Base-by-base conservation (phyloP, 2,888 invertebrate genomes). In the Ypsolopha sequella region DNA sequence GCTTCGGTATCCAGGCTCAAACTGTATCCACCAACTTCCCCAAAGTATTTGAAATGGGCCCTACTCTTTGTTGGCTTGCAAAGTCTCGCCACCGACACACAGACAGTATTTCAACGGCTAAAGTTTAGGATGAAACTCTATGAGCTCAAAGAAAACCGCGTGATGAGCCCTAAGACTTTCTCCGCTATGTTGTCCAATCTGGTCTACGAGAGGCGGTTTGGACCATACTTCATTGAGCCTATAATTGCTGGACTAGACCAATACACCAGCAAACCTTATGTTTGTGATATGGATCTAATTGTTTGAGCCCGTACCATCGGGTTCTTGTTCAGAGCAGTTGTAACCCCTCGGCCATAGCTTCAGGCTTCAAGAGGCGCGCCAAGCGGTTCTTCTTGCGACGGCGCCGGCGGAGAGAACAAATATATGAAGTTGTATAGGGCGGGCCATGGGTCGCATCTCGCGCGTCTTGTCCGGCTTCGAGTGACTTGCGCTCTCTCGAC, bases 171-270 rank as follows among this genome's bases (percentile, higher is more conserved):
- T 0, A 92, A 95, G 75, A 95, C 96, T 36, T 95, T 98, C 73
- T 90, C 94, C 4, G 92, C 95, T 0, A 95, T 99, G 94, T 89
- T 99, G 1, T 97, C 98, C 0, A 98, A 98, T 80, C 88, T 99
- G 67, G 80, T 99, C 49, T 99, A 99, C 64, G 98, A 99, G 74
- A 93, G 91, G 72, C 92, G 98, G 56, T 99, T 99, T 78, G 99
- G 99, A 0, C 98, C 98, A 0, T 99, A 97, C 77, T 99, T 99
- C 81, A 93, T 99, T 55, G 98, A 98, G 72, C 99, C 99, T 0
- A 92, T 99, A 0, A 92, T 99, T 55, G 99, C 98, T 53, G 99
- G 97, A 7, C 77, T 99, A 13, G 94, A 98, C 71, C 94, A 96
- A 0, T 91, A 92, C 41, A 93, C 93, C 35, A 88, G 88, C 62